Evolutionary conservation across 2,888 invertebrate species (phyloP).

Genomic region (Marronus borbonicus): DNA sequence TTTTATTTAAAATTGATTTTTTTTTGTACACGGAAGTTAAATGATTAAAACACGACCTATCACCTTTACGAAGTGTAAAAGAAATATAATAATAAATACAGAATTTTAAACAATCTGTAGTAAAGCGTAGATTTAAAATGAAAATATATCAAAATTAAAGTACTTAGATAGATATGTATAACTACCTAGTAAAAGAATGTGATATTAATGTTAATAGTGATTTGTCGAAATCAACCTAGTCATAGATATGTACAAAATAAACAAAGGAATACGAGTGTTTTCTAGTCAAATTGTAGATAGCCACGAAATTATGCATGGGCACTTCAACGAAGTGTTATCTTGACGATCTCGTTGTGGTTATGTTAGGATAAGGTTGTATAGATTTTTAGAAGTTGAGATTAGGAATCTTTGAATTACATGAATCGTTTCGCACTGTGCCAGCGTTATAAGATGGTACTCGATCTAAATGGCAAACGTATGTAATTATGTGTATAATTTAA

Average conservation of each 20-base stretch:
- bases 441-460: not conserved
- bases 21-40: too few species aligned
- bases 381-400: conserved; percentile 1
- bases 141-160: not conserved
- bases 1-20: too few species aligned
- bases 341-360: conserved; percentile 50
- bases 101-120: not conserved
- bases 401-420: not conserved
- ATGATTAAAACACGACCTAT: not conserved
- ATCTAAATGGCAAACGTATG: not conserved
- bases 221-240: conserved; percentile 45
- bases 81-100: not conserved
- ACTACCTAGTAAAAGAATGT: conserved; percentile 44
- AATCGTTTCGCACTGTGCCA: not conserved
- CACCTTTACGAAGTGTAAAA: too few species aligned
- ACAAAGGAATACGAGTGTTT: conserved; percentile 57
- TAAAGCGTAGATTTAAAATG: not conserved
- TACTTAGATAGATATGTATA: not conserved
- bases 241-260: conserved; percentile 48
- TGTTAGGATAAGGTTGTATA: conserved; percentile 17
- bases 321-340: conserved; percentile 46
- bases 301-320: conserved; percentile 54
- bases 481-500: not conserved
- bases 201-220: conserved; percentile 46
- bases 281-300: conserved; percentile 62